phyloP scores from a whole-genome alignment of 2,888 invertebrate species.

The Amorpha juglandis region DNA sequence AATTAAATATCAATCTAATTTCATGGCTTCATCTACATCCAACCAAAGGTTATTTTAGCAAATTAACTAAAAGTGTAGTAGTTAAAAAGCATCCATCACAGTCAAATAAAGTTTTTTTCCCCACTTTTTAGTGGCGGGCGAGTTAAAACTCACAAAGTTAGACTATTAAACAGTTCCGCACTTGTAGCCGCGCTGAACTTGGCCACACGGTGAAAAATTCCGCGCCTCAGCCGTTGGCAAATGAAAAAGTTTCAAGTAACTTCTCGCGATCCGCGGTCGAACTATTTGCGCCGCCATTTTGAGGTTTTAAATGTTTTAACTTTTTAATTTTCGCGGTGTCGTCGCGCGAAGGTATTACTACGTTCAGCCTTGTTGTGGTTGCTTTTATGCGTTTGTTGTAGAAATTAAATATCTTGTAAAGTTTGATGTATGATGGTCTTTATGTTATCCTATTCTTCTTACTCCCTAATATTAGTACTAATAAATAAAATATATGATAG shows the following conservation, averaged over 20 bases:
- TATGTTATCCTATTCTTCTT: too few relatives aligned
- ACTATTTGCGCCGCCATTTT: conserved; percentile 76
- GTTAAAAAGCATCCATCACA: conserved; percentile 37
- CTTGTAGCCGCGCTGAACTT: conserved; percentile 50
- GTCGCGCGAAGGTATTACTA: not conserved
- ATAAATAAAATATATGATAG: too few relatives aligned
- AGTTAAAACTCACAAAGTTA: conserved; percentile 50
- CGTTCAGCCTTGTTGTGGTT: not conserved
- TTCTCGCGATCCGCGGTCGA: conserved; percentile 65
- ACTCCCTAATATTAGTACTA: too few relatives aligned
- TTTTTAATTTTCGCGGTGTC: conserved; percentile 57
- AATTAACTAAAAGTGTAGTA: conserved; percentile 9
- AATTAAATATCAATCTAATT: not conserved
- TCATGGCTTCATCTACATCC: not conserved
- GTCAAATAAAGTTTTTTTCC: conserved; percentile 36
- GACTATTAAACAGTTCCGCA: conserved; percentile 61
- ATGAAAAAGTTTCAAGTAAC: conserved; percentile 78
- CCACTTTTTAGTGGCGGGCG: conserved; percentile 41
- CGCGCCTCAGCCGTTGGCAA: conserved; percentile 52
- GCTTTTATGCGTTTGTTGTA: not conserved
- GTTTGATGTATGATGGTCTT: too few relatives aligned
- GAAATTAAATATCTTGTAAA: too few relatives aligned
- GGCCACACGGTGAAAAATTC: conserved; percentile 67
- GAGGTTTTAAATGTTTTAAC: conserved; percentile 63
- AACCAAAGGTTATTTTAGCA: not conserved